These are phyloP conservation scores for Pseudoips prasinana DNA, from an alignment of 2,888 invertebrate species.

Conservation along the genomic window DNA sequence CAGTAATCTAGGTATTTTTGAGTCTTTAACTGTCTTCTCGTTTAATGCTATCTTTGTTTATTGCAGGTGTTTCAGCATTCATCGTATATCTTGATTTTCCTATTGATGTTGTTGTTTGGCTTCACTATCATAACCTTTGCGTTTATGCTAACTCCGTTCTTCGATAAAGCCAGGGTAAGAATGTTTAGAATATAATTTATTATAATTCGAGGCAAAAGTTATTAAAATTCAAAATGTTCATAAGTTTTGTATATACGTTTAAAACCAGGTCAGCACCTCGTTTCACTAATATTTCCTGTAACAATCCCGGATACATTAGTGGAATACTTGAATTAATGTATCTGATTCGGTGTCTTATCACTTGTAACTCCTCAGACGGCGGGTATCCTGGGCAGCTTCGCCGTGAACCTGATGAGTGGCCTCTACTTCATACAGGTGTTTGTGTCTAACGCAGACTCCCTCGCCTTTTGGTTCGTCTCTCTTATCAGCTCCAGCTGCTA, in stretches of 20 bases:
- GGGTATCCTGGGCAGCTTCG: slow-evolving; percentile 89
- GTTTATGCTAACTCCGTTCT: slow-evolving; percentile 93
- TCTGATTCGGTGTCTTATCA: too few species aligned
- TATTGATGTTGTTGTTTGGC: slow-evolving; percentile 89
- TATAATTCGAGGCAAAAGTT: too few species aligned
- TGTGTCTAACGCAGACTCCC: slow-evolving; percentile 85
- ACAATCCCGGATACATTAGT: too few species aligned
- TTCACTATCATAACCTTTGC: slow-evolving; percentile 91
- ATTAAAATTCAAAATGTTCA: too few species aligned
- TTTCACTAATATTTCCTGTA: too few species aligned
- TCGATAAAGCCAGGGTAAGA: slow-evolving; percentile 90
- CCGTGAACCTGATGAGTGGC: slow-evolving; percentile 88
- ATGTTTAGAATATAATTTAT: slow-evolving; percentile 14
- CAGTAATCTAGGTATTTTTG: slow-evolving; percentile 2
- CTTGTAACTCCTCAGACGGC: slow-evolving; percentile 87
- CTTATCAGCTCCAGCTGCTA: slow-evolving; percentile 92
- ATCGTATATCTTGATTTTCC: slow-evolving; percentile 88
- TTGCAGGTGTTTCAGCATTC: slow-evolving; percentile 90
- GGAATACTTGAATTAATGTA: too few species aligned
- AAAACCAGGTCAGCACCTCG: too few species aligned
- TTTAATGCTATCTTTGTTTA: too few species aligned
- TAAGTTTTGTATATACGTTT: too few species aligned
- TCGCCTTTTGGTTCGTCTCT: slow-evolving; percentile 89
- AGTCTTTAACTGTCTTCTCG: too few species aligned
- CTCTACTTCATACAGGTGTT: slow-evolving; percentile 92